These are phyloP conservation scores for Pogonophryne albipinna DNA, from an alignment of 2,797 vertebrate species.

Conservation along the genomic window DNA sequence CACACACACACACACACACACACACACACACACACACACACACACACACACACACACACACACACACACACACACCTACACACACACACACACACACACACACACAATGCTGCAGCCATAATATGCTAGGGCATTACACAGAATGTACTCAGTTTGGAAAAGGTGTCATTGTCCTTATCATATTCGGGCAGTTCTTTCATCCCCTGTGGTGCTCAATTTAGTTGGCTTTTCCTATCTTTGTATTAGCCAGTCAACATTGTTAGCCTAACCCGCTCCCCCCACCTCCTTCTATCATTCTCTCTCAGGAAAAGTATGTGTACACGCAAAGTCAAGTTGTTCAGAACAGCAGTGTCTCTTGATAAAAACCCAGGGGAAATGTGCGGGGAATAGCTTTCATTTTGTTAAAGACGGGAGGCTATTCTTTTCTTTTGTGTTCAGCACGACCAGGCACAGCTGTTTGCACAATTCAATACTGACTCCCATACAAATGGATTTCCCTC, in stretches of 20 bases:
- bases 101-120: constrained; percentile 26
- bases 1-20: constrained; percentile 20
- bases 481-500: constrained; percentile 62
- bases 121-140: constrained; percentile 46
- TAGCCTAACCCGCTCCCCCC: not conserved
- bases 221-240: constrained; percentile 46
- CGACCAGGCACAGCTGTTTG: constrained; percentile 70
- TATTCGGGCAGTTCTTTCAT: constrained; percentile 31
- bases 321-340: constrained; percentile 62
- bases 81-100: too few species aligned
- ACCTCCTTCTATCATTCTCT: constrained; percentile 21
- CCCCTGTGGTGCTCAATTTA: constrained; percentile 60
- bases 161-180: constrained; percentile 48
- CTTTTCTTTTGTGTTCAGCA: constrained; percentile 65
- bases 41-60: constrained; percentile 10
- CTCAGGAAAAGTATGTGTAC: constrained; percentile 42
- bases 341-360: constrained; percentile 63
- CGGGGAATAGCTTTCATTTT: constrained; percentile 72
- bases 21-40: constrained; percentile 47
- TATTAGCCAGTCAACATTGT: constrained; percentile 52
- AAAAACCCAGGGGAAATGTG: constrained; percentile 67
- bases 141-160: constrained; percentile 24
- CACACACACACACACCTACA: too few species aligned
- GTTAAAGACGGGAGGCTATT: constrained; percentile 63
- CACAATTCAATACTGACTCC: constrained; percentile 56